Base-by-base conservation (phyloP, 2,888 invertebrate genomes). In the Agonopterix alstromeriana region DNA sequence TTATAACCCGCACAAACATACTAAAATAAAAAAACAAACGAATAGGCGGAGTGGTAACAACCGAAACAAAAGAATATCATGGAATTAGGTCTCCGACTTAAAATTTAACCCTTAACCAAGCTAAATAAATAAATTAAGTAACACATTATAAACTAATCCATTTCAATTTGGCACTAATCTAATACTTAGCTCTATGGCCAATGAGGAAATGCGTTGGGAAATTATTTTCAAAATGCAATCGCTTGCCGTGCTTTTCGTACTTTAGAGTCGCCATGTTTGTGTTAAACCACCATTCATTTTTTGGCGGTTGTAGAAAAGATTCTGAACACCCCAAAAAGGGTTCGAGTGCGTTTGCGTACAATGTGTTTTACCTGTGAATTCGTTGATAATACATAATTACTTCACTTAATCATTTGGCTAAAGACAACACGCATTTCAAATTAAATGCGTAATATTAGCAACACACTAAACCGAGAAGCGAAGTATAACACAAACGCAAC, bases 101-200 rank as follows among this genome's bases (percentile, higher is more conserved):
- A 49, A 56, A 60, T 55, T 53, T 60, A 60, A 60, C 62, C 49
- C 53, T 57, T 58, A 65, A 53, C 42, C 49, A 50, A 55, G 60
- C 58, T 60, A 67, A 79, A 70, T 61, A 57, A 83, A 85, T 86
- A 86, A 85, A 82, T 85, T 82, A 87, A 82, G 79, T 82, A 83
- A 84, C 77, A 73, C 72, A 73, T 68, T 55, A 59, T 59, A 58
- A 66, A 63, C 56, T 64, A 62, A 67, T 60, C 63, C 72, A 70
- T 68, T 27, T 64, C 56, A 67, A 69, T 83, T 87, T 86, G 86
- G 87, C 87, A 87, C 87, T 85, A 82, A 61, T 68, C 82, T 83
- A 83, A 77, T 73, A 75, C 73, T 74, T 76, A 70, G 43, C 48
- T 11, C 48, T 45, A 41, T 10, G 45, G 51, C 54, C 54, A 53